Percentiles rank a stretch among this genome's conserved stretches.
phyloP scores from a whole-genome alignment of 2,113 vertebrate genomes.

The Protobothrops flavoviridis region DNA sequence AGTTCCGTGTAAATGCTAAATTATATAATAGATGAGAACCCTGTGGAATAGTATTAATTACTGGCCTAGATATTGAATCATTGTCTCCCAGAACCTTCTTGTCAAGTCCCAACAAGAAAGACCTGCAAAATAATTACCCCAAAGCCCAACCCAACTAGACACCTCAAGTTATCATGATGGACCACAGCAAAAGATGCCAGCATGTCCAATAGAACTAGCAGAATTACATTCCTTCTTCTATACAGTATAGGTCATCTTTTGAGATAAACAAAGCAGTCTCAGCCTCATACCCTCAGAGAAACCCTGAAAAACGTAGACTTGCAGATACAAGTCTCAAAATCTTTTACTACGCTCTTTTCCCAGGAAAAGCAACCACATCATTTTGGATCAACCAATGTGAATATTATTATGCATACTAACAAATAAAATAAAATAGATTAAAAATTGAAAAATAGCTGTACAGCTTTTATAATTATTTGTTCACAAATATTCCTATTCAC shows the following conservation, averaged over 20 bases:
- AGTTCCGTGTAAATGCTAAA: background rate
- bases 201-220: background rate
- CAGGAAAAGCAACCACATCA: background rate
- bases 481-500: background rate
- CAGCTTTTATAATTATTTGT: background rate
- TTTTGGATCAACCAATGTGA: background rate
- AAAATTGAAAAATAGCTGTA: background rate
- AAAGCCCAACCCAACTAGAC: background rate
- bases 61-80: background rate
- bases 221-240: background rate
- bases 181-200: background rate
- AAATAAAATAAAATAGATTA: conserved; percentile 1
- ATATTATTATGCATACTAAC: background rate
- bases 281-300: background rate
- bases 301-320: background rate
- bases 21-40: background rate
- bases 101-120: background rate
- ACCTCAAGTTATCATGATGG: background rate
- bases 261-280: background rate
- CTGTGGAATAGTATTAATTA: background rate
- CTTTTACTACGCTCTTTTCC: background rate
- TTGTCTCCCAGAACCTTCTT: background rate
- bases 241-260: background rate
- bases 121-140: background rate
- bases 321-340: background rate